Evolutionary conservation across 2,888 invertebrate species (phyloP).

Genomic region (Sarcophaga rosellei): DNA sequence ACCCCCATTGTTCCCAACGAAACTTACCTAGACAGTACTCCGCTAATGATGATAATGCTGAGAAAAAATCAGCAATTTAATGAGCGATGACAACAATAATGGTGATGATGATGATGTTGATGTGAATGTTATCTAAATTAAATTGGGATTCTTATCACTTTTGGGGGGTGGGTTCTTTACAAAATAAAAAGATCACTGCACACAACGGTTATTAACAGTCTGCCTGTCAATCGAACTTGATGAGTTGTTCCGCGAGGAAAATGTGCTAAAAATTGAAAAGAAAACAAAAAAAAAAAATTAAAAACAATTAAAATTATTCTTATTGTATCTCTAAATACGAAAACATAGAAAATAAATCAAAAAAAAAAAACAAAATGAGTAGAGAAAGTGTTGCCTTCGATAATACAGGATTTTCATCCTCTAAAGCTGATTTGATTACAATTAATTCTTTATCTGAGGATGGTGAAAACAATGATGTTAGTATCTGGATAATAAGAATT

Average conservation of each 20-base stretch:
- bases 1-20: too few relatives aligned
- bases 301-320: background rate
- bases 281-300: background rate
- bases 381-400: constrained; percentile 27
- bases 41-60: background rate
- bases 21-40: background rate
- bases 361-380: constrained; percentile 35
- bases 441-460: constrained; percentile 37
- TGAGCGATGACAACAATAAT: background rate
- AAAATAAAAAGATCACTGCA: constrained; percentile 33
- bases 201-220: constrained; percentile 1
- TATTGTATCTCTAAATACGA: background rate
- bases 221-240: constrained; percentile 24
- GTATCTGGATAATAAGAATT: constrained; percentile 16
- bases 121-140: constrained; percentile 33
- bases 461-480: constrained; percentile 39
- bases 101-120: constrained; percentile 1
- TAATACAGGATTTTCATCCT: constrained; percentile 31
- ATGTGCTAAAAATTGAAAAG: constrained; percentile 16
- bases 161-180: constrained; percentile 18
- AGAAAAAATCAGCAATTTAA: background rate
- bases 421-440: constrained; percentile 34
- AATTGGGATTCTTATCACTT: constrained; percentile 45
- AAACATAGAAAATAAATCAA: background rate
- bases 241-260: constrained; percentile 17